Base-by-base conservation (phyloP, 2,797 vertebrate species). In the Hoplostethus atlanticus region DNA sequence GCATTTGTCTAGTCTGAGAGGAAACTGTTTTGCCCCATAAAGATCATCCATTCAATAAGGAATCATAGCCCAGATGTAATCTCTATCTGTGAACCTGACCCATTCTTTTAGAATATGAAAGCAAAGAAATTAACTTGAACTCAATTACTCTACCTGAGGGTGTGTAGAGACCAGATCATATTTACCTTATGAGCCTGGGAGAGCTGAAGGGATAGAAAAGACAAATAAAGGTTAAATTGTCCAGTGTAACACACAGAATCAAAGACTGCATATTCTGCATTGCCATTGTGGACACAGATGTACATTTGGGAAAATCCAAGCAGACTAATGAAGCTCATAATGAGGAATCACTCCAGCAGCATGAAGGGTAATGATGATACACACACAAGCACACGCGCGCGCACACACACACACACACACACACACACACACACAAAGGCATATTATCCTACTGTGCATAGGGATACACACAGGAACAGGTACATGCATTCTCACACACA, bases 121-220 rank as follows among this genome's bases (percentile, higher is more conserved):
- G 46, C 9, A 52, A 64, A 79, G 44, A 30, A 9, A 59, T 51
- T 0, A 2, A 13, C 5, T 38, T 40, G 0, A 2, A 21, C 40
- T 44, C 48, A 25, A 17, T 30, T 16, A 44, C n/a, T 53, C 8
- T 7, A 46, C 15, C 21, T 69, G 9, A 50, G 13, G 31, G n/a
- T 36, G 31, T 1, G 1, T 15, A 53, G 42, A 51, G 31, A 65
- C 56, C 12, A 59, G 8, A 53, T 46, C 21, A 46, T 40, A 85
- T 94, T 98, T 97, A 99, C 98, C 97, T 98, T 97, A 89, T 98
- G 94, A 89, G 97, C 97, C 96, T 97, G 97, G 87, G 97, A 96
- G 84, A 99, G 98, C 97, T 99, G 94, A 87, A 92, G 93, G 59
- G 84, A 73, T 70, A 91, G 85, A 86, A 92, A 81, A 93, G 75